Percentiles rank a stretch among this genome's conserved stretches.
Evolutionary conservation across 2,888 invertebrate species (phyloP).

Genomic region (Drosophila prolongata): DNA sequence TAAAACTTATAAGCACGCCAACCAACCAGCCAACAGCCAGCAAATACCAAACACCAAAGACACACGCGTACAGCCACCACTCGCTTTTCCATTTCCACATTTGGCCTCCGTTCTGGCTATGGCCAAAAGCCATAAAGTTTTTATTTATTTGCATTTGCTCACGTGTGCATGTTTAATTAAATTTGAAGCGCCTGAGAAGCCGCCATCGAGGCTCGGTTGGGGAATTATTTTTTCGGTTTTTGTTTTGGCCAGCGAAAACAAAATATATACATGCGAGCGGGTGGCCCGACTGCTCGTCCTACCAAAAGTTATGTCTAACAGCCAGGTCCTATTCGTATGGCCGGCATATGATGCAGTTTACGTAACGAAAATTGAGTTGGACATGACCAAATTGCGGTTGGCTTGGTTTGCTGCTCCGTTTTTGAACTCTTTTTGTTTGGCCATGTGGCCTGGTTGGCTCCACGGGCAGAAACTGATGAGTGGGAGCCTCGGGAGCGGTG

Average conservation of each 20-base stretch:
- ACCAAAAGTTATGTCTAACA: slow-evolving; percentile 70
- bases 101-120: slow-evolving; percentile 16
- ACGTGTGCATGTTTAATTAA: slow-evolving; percentile 82
- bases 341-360: slow-evolving; percentile 76
- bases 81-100: slow-evolving; percentile 6
- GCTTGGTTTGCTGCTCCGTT: slow-evolving; percentile 35
- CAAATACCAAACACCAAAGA: slow-evolving; percentile 54
- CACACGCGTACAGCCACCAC: slow-evolving; percentile 62
- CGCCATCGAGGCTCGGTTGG: slow-evolving; percentile 47
- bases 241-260: slow-evolving; percentile 12
- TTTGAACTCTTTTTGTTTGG: slow-evolving; percentile 18
- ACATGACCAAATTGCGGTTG: slow-evolving; percentile 78
- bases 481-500: not conserved
- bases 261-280: slow-evolving; percentile 35
- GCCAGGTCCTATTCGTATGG: slow-evolving; percentile 31
- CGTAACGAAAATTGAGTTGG: slow-evolving; percentile 80
- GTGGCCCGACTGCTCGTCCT: not conserved
- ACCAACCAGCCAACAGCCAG: slow-evolving; percentile 32
- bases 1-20: slow-evolving; percentile 77
- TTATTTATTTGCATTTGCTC: slow-evolving; percentile 81
- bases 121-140: slow-evolving; percentile 76
- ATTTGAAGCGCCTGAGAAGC: slow-evolving; percentile 74
- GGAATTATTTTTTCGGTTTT: slow-evolving; percentile 38
- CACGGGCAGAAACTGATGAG: slow-evolving; percentile 17
- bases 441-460: slow-evolving; percentile 17